These are phyloP conservation scores for Todiramphus saurophagus DNA, from an alignment of 2,113 vertebrate genomes.

Conservation along the genomic window DNA sequence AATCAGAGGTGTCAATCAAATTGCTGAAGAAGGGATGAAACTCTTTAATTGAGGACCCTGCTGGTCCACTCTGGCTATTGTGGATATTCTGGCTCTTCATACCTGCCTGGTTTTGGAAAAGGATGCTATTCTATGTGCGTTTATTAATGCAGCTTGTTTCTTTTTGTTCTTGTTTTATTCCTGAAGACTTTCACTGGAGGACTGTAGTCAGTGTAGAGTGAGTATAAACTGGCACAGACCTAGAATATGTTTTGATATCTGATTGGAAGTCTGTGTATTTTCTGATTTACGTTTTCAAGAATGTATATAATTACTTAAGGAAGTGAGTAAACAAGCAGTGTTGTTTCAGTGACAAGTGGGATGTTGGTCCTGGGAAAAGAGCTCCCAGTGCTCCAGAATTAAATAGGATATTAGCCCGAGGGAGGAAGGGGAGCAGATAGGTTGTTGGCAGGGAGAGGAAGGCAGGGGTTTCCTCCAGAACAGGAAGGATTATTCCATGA, in stretches of 20 bases:
- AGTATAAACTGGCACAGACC: conserved; percentile 5
- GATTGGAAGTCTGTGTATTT: conserved; percentile 29
- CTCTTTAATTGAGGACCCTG: not conserved
- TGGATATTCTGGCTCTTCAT: not conserved
- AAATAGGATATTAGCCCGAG: not conserved
- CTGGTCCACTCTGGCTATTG: not conserved
- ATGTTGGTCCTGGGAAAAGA: not conserved
- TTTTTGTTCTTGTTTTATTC: not conserved
- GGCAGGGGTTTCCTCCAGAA: not conserved
- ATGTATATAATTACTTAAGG: not conserved
- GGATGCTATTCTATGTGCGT: not conserved
- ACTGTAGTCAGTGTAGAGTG: not conserved
- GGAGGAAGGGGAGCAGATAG: not conserved
- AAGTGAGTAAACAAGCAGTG: not conserved
- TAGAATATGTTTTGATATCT: conserved; percentile 25
- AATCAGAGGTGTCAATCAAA: not conserved
- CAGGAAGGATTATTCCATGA: not conserved
- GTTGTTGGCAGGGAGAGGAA: not conserved
- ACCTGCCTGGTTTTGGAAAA: not conserved
- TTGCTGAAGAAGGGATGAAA: not conserved
- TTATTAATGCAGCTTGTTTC: not conserved
- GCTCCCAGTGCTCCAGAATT: not conserved
- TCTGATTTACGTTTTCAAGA: conserved; percentile 44
- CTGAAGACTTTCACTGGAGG: not conserved
- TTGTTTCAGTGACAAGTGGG: not conserved